Base-by-base conservation (phyloP, 2,888 invertebrate species). In the Biston stratarius region DNA sequence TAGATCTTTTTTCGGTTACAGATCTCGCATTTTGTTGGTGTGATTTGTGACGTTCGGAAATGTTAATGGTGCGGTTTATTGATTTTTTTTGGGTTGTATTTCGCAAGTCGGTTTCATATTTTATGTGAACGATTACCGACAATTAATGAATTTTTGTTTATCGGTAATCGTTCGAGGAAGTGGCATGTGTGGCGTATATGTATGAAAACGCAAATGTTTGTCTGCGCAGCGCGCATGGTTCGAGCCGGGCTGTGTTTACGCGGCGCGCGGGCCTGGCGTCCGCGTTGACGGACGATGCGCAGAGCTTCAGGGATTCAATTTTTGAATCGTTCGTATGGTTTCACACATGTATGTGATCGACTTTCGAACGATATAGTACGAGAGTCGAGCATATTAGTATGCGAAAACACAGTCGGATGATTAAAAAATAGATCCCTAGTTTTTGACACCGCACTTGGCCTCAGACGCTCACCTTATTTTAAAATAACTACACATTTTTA, bases 1-100 rank as follows among this genome's bases (percentile, higher is more conserved):
- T 91, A 90, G 89, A 91, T 90, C 88, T 88, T 91, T 92, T 67
- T 91, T 92, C 87, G 90, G 89, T 89, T 91, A 90, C 91, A 90
- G 91, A 92, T 92, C 90, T 91, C 90, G 91, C 87, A 92, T 93
- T 92, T 92, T 90, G 92, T 83, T 90, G 90, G 93, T 93, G 93
- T 94, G 94, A 94, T 94, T 92, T 93, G 92, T 93, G 92, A 92
- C 92, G 90, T 91, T 91, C 88, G 90, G 91, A 93, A 91, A 92
- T 89, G 88, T 91, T 91, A 89, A 91, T 89, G 88, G 89, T 87
- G 88, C 83, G 85, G 86, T 85, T 83, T 85, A 86, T 87, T 79
- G 85, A 83, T 87, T 84, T 88, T 85, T 84, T 85, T 86, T 84
- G 84, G 78, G 75, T 63, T 62, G 60, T 66, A 70, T 60, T 75